Percentiles rank a stretch among this genome's conserved stretches.
phyloP scores from a whole-genome alignment of 1,140 invertebrate genomes.

The Ooceraea biroi region DNA sequence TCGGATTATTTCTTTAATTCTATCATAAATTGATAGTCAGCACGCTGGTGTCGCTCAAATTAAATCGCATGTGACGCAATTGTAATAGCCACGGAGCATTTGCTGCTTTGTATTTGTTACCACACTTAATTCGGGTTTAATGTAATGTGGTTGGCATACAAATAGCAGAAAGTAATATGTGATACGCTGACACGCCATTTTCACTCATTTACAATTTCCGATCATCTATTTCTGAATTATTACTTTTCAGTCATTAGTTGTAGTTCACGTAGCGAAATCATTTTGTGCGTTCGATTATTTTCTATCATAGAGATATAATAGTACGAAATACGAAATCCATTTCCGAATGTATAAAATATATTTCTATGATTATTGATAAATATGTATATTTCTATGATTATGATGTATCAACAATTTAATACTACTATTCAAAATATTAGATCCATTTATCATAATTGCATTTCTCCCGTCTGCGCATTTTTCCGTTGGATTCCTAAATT shows the following conservation, averaged over 20 bases:
- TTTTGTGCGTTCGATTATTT: constrained; percentile 9
- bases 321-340: background rate
- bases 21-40: constrained; percentile 13
- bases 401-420: background rate
- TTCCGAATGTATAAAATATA: background rate
- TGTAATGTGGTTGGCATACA: constrained; percentile 20
- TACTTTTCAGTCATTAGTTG: background rate
- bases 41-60: constrained; percentile 6
- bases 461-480: background rate
- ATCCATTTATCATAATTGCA: background rate
- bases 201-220: constrained; percentile 35
- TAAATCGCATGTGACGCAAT: constrained; percentile 46
- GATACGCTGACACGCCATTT: constrained; percentile 14
- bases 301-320: background rate
- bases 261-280: background rate
- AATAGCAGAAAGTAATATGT: constrained; percentile 46
- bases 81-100: constrained; percentile 19
- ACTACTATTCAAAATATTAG: background rate
- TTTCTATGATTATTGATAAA: background rate
- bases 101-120: constrained; percentile 30
- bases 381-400: background rate
- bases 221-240: background rate
- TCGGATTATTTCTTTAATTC: constrained; percentile 41
- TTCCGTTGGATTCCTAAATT: background rate
- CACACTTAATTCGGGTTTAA: constrained; percentile 32